Base-by-base conservation (phyloP, 2,797 vertebrate genomes). In the Callimico goeldii region DNA sequence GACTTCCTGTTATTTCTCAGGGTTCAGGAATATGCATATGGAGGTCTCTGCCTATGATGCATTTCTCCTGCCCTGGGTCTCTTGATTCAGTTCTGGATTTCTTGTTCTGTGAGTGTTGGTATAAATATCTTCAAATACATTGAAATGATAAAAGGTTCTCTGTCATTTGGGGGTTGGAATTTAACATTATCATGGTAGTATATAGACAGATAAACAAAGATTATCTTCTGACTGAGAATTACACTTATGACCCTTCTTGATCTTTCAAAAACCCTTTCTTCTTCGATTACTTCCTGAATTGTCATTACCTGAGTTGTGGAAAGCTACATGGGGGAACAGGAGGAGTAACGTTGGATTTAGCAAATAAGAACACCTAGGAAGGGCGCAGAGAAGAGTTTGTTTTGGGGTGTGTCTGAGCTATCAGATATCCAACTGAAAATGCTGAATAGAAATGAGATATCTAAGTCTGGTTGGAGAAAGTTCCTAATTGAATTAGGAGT, bases 261-360 rank as follows among this genome's bases (percentile, higher is more conserved):
- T 46, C 30, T 86, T 82, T n/a, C 3, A 24, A 87, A 67, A 48
- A 4, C 12, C 5, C 72, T 58, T 52, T 7, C 30, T 26, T 41
- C 33, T 43, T 48, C 70, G 83, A 22, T 94, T 36, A 1, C 17
- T 41, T 48, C 2, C 52, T 70, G 52, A 22, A 36, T 9, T 26
- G 17, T n/a, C 14, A 48, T 55, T 41, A 36, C 20, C 39, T 79
- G 10, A 39, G 14, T 5, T 15, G 5, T 55, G 46, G 43, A 91
- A 48, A 22, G 1, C 5, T 48, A 3, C 28, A 2, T 0, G 4
- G 30, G 10, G 2, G 24, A 12, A 12, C 6, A 61, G 9, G 9
- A 50, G 13, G 26, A 10, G 0, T 24, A 11, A 55, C 8, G 3
- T 12, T 43, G 15, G 24, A 19, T 41, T 20, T 22, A 36, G 24